phyloP scores from a whole-genome alignment of 1,140 invertebrate species.

The Lasioglossum albipes region DNA sequence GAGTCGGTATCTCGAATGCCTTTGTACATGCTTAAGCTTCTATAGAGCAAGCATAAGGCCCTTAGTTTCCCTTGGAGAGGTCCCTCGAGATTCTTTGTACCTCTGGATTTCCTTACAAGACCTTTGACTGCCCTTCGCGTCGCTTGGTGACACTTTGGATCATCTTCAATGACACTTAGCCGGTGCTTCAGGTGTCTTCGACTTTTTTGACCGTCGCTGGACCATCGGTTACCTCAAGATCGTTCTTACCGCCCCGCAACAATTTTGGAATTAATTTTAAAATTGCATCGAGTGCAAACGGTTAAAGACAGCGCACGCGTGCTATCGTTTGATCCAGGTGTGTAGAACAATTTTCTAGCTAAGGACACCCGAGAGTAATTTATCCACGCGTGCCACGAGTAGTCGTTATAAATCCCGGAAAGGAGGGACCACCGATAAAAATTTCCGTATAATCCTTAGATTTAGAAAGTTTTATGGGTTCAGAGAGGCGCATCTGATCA shows the following conservation, averaged over 20 bases:
- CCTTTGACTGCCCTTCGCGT: background rate
- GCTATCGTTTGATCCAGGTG: too few relatives aligned
- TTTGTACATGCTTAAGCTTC: too few relatives aligned
- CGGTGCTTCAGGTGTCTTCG: background rate
- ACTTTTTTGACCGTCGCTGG: background rate
- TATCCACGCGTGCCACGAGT: background rate
- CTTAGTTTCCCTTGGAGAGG: too few relatives aligned
- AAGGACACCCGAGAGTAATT: background rate
- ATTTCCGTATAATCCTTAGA: conserved; percentile 14
- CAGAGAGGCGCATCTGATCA: background rate
- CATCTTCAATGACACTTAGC: background rate
- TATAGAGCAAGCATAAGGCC: too few relatives aligned
- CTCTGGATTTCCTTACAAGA: background rate
- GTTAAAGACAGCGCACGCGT: too few relatives aligned
- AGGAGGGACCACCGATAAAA: background rate
- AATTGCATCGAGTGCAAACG: too few relatives aligned
- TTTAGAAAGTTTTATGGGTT: conserved; percentile 35
- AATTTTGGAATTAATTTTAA: too few relatives aligned
- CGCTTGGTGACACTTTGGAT: background rate
- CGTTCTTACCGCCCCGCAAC: too few relatives aligned
- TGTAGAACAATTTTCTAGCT: background rate
- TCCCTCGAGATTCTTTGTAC: background rate
- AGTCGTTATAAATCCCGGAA: background rate
- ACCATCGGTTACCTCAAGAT: too few relatives aligned
- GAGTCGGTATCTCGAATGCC: too few relatives aligned